Evolutionary conservation across 2,888 invertebrate species (phyloP), one percentile per base, ranked within the genome.

Genomic region (Drosophila mimetica): DNA sequence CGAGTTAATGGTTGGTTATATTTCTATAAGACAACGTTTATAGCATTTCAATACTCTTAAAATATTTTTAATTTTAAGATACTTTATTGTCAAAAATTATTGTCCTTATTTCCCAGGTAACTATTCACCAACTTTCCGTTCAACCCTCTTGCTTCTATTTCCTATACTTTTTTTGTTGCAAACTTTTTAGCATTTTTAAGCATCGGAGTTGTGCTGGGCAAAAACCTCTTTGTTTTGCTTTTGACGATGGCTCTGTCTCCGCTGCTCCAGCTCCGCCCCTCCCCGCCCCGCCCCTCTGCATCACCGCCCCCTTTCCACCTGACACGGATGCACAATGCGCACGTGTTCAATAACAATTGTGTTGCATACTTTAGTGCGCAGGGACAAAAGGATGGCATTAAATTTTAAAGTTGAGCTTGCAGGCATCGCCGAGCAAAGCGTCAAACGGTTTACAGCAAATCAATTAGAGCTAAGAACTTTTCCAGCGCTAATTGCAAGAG

Each of bases 271-370:
- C 20, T n/a, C 44, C 22, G 2, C 5, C 41, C 7, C 9, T 4
- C 11, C 39, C 37, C 9, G 2, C 2, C 18, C 16, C 28, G 13
- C 0, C 8, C 4, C 9, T 22, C 4, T n/a, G 6, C 1, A 39
- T 18, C 11, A 16, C 22, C 1, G 4, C 32, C 11, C 22, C 30
- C 20, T 55, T 42, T 16, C 42, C 39, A 32, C 54, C 34, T 60
- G 58, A 25, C 48, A 57, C 57, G 63, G 51, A 32, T 63, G 51
- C 55, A 55, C 55, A 52, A 48, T 51, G 72, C 54, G 65, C 77
- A 75, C 79, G 84, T 84, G 81, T 81, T 83, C 84, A 81, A 84
- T 82, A 81, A 79, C 84, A 78, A 81, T 80, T 84, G 77, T 75
- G 79, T 77, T 84, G 82, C 81, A 82, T 81, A 79, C 74, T 84